A percentile compares a stretch with the other conserved stretches of the same genome.
Evolutionary conservation across 2,113 vertebrate genomes (phyloP).

Genomic region (Coptodon rendalli): DNA sequence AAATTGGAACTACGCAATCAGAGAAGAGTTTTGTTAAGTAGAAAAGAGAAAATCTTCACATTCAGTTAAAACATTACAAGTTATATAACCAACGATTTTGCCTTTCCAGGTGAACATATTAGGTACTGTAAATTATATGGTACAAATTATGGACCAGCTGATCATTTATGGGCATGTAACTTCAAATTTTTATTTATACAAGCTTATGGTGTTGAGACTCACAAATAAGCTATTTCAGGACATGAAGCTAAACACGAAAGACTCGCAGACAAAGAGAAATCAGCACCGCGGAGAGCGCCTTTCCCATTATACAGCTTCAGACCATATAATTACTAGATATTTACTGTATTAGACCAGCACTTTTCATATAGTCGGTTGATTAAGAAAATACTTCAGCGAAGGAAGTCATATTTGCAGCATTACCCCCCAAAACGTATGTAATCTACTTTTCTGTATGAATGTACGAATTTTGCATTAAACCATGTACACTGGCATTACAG

Average conservation of each 20-base stretch:
- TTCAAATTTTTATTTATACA: not conserved
- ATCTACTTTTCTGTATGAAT: not conserved
- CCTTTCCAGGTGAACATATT: not conserved
- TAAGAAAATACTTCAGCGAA: not conserved
- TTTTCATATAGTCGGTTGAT: not conserved
- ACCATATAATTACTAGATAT: not conserved
- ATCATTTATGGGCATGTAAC: not conserved
- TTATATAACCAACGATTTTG: not conserved
- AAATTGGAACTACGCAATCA: not conserved
- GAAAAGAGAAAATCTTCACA: not conserved
- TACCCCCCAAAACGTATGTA: not conserved
- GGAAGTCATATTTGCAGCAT: not conserved
- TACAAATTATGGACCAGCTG: not conserved
- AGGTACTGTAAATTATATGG: not conserved
- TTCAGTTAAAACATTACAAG: not conserved
- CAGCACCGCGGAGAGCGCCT: conserved; percentile 12
- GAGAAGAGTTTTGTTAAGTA: not conserved
- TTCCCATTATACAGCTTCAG: not conserved
- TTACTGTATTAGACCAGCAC: not conserved
- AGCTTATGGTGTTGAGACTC: not conserved
- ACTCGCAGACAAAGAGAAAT: not conserved
- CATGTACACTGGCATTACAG: not conserved
- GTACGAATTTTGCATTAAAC: not conserved
- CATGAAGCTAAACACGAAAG: not conserved
- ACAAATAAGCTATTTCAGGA: not conserved